phyloP scores from a whole-genome alignment of 2,113 vertebrate species.

The Crotalus viridis region DNA sequence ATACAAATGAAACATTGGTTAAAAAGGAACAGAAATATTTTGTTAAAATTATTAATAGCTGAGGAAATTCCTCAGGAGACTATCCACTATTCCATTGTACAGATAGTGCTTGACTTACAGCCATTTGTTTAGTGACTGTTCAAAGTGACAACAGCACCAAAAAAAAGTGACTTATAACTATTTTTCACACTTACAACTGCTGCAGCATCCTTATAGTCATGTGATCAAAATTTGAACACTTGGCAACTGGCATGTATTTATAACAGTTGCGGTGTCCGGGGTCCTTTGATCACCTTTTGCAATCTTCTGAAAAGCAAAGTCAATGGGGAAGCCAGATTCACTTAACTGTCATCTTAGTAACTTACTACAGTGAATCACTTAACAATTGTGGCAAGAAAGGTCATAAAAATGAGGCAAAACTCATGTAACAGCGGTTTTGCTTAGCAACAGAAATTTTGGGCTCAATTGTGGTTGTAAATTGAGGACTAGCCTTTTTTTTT shows the following conservation, averaged over 20 bases:
- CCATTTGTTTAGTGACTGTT: background rate
- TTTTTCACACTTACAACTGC: background rate
- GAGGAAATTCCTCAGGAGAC: background rate
- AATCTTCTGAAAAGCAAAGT: background rate
- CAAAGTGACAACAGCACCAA: background rate
- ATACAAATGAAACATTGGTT: background rate
- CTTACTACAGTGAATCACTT: background rate
- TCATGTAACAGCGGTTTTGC: background rate
- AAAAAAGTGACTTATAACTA: background rate
- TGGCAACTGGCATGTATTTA: background rate
- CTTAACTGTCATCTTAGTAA: background rate
- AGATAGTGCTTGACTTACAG: too few species aligned
- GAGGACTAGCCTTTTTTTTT: background rate
- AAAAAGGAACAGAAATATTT: background rate
- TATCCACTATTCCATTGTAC: background rate
- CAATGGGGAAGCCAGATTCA: background rate
- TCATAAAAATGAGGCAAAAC: too few species aligned
- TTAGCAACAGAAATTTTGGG: background rate
- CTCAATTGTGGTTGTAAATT: background rate
- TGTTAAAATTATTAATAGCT: background rate
- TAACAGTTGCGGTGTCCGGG: too few species aligned
- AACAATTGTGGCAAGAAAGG: background rate
- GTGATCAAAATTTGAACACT: background rate
- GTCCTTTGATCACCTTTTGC: background rate
- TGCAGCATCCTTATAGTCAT: background rate